A percentile compares a stretch with the other conserved stretches of the same genome.
phyloP scores from a whole-genome alignment of 2,888 invertebrate species.

The Drosophila neutralis region DNA sequence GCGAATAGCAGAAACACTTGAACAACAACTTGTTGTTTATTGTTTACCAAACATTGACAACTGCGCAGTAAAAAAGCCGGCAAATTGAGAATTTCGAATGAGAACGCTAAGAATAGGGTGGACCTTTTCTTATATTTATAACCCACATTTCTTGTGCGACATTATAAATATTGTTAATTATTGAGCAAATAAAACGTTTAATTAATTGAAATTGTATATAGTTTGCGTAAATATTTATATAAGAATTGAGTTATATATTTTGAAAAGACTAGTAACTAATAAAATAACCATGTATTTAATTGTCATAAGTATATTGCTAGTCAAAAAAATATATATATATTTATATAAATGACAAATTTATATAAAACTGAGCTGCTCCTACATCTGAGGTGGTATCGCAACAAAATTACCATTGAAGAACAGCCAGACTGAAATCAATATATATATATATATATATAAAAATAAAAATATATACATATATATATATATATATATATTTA shows the following conservation, averaged over 20 bases:
- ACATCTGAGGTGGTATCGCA: too few species aligned
- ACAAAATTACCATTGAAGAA: too few species aligned
- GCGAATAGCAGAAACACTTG: conserved; percentile 47
- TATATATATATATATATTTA: not conserved
- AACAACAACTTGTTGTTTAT: conserved; percentile 47
- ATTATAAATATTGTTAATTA: not conserved
- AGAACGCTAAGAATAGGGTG: conserved; percentile 41
- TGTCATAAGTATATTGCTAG: too few species aligned
- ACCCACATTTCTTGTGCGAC: too few species aligned
- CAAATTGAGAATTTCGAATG: conserved; percentile 33
- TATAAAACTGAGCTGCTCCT: too few species aligned
- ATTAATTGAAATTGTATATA: not conserved
- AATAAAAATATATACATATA: not conserved
- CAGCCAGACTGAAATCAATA: too few species aligned
- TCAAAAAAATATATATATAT: too few species aligned
- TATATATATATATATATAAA: too few species aligned
- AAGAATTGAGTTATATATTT: not conserved
- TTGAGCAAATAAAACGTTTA: not conserved
- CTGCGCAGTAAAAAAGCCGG: conserved; percentile 62
- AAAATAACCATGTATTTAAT: not conserved
- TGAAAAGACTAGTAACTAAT: not conserved
- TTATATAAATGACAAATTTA: too few species aligned
- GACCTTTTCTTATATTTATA: conserved; percentile 36
- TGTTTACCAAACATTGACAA: conserved; percentile 70
- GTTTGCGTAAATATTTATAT: not conserved